Conservation (phyloP, 2,113 vertebrate genomes). For the Pelodiscus sinensis region DNA sequence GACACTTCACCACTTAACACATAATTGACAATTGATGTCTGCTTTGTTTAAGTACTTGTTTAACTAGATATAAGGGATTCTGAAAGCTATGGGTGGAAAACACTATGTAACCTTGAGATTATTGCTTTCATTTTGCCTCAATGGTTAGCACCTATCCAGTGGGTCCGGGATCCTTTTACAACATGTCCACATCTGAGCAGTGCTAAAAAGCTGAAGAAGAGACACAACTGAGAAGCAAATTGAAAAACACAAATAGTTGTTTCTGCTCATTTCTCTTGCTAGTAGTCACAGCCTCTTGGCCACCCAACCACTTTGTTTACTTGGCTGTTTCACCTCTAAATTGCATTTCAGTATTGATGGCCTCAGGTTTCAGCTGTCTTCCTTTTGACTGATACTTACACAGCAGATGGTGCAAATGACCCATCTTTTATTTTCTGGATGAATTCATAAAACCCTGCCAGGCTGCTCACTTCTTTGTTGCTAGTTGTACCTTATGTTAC, state of each 20-base stretch:
- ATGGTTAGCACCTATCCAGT: too few relatives aligned
- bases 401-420: conserved; percentile 47
- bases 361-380: conserved; percentile 15
- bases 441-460: neutral
- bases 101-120: too few relatives aligned
- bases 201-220: accelerated
- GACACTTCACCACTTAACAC: too few relatives aligned
- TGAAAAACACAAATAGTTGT: accelerated
- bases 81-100: too few relatives aligned
- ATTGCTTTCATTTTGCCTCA: too few relatives aligned
- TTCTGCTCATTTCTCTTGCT: neutral
- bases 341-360: neutral
- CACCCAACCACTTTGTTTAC: neutral
- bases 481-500: neutral
- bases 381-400: neutral
- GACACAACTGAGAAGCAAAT: accelerated
- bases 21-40: too few relatives aligned
- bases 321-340: neutral
- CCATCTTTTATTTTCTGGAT: conserved; percentile 40
- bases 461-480: neutral
- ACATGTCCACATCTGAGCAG: accelerated
- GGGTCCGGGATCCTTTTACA: neutral
- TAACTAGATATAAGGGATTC: too few relatives aligned
- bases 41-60: too few relatives aligned
- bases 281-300: neutral